Evolutionary conservation across 2,888 invertebrate species (phyloP), one percentile per base, ranked within the genome.

Genomic region (Tryphoninae sp.): DNA sequence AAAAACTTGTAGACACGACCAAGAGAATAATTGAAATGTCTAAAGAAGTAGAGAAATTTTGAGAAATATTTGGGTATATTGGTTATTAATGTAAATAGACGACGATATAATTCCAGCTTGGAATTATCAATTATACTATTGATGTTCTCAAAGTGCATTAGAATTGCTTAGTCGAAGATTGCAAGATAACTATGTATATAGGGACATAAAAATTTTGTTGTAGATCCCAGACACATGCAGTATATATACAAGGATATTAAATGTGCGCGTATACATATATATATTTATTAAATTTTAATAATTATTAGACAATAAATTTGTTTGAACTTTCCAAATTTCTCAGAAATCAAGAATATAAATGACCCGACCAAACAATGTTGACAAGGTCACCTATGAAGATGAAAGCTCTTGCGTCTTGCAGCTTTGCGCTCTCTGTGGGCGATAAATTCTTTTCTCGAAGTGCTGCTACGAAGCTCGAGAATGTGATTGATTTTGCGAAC

Each of bases 401-500:
- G 93, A 88, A 95, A 95, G 90, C 94, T 95, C 88, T 94, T 93
- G 90, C 95, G 93, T 19, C 94, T 93, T 72, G 94, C 94, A 26
- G 94, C 92, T 92, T 96, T 96, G 84, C 94, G 94, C 88, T 96
- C 96, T 89, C 95, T 95, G 68, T 95, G 93, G 61, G 95, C 95
- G 85, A 97, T 93, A 92, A 97, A 98, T 89, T 97, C 97, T 85
- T 96, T 95, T 64, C 97, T 93, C 82, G 96, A 95, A 3, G 95
- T 94, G 90, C 97, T 97, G 71, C 96, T 95, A 84, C 96, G 94
- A 86, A 98, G 93, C 89, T 97, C 96, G 81, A 98, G 92, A 83
- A 98, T 98, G 80, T 96, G 95, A 92, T 96, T 97, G 11, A 98
- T 94, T 93, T 98, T 98, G 84, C 96, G 95, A 0, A 97, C 96